Conservation (phyloP, 2,797 vertebrate genomes). For the Acestrorhynchus altus region DNA sequence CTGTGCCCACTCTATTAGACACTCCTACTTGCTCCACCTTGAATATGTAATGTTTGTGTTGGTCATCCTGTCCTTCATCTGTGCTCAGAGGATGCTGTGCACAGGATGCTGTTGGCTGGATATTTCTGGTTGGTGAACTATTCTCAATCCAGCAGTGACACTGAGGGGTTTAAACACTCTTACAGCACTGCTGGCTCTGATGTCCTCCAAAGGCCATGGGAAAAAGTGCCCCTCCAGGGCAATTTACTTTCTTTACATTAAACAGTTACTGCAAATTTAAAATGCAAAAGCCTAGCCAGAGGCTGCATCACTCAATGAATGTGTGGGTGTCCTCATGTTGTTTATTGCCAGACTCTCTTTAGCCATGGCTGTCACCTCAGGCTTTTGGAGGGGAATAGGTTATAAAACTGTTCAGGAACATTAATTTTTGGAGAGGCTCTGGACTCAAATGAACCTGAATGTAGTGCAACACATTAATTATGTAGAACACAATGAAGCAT, state of each 20-base stretch:
- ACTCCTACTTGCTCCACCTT: too few relatives aligned
- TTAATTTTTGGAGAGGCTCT: conserved; percentile 27
- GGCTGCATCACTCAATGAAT: neutral
- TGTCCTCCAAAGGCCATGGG: neutral
- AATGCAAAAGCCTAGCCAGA: conserved; percentile 8
- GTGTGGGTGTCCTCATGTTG: conserved; percentile 6
- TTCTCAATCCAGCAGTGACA: too few relatives aligned
- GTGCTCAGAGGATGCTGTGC: too few relatives aligned
- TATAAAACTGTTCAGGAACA: conserved; percentile 22
- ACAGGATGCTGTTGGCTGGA: too few relatives aligned
- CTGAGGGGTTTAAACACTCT: too few relatives aligned
- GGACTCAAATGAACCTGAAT: conserved; percentile 22
- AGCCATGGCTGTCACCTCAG: conserved; percentile 12
- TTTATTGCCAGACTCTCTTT: conserved; percentile 16
- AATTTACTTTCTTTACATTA: conserved; percentile 14
- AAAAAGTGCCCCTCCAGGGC: neutral
- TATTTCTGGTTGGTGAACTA: too few relatives aligned
- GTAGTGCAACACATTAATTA: conserved; percentile 28
- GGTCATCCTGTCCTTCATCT: too few relatives aligned
- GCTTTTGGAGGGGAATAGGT: conserved; percentile 1
- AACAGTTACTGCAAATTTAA: conserved; percentile 13
- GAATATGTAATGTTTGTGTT: too few relatives aligned
- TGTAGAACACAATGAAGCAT: conserved; percentile 19
- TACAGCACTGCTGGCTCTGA: too few relatives aligned
- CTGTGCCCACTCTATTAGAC: too few relatives aligned